Evolutionary conservation across 2,888 invertebrate genomes (phyloP).

Genomic region (Cotesia congregata): DNA sequence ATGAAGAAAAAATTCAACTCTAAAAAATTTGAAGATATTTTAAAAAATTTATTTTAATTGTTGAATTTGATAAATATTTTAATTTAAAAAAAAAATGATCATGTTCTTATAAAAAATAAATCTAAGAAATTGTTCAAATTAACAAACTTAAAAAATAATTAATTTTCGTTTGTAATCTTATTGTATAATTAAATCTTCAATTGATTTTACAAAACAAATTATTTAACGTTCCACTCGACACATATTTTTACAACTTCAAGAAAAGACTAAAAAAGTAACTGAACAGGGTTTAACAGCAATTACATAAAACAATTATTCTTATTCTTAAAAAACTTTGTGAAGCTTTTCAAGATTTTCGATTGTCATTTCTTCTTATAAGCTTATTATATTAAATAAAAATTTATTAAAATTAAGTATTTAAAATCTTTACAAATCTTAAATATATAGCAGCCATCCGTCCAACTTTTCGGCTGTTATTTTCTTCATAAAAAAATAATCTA

Average conservation of each 20-base stretch:
- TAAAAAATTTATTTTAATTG: too few species aligned
- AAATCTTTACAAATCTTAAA: conserved; percentile 24
- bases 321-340: background rate
- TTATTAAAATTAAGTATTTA: conserved; percentile 23
- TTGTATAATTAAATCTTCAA: background rate
- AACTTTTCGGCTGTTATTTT: conserved; percentile 59
- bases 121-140: too few species aligned
- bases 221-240: background rate
- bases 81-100: too few species aligned
- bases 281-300: conserved; percentile 31
- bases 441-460: conserved; percentile 64
- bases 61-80: too few species aligned
- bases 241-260: conserved; percentile 1
- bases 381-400: background rate
- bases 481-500: conserved; percentile 12
- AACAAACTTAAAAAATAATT: background rate
- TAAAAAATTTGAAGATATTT: too few species aligned
- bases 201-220: background rate
- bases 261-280: conserved; percentile 6
- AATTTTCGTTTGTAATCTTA: background rate
- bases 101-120: too few species aligned
- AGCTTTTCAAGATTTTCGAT: background rate
- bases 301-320: background rate
- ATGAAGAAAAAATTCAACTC: too few species aligned
- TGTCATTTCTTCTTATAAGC: conserved; percentile 17